These are phyloP conservation scores for Rhizoglyphus robini DNA, from an alignment of 1,140 invertebrate genomes.

Conservation along the genomic window DNA sequence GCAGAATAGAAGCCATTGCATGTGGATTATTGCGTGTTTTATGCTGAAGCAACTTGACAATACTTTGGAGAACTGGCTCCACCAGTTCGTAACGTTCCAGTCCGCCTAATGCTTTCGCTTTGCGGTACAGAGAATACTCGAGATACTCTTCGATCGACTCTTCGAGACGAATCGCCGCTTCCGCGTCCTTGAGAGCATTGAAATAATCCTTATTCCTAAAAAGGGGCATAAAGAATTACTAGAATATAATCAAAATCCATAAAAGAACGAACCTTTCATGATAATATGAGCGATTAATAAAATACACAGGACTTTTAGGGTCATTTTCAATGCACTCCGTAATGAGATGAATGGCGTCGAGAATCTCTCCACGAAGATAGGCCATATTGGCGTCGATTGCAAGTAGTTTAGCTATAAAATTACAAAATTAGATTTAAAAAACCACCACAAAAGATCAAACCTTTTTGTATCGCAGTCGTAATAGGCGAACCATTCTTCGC, in stretches of 20 bases:
- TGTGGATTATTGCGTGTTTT: not conserved
- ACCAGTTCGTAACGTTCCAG: not conserved
- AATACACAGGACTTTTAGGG: not conserved
- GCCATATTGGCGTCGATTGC: not conserved
- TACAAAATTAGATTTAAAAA: not conserved
- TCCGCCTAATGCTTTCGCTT: not conserved
- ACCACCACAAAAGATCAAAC: too few relatives aligned
- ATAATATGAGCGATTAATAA: slow-evolving; percentile 6
- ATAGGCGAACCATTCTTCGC: not conserved
- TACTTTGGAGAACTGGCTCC: not conserved
- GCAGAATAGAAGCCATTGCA: too few relatives aligned
- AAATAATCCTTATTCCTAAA: not conserved
- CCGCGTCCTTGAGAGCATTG: not conserved
- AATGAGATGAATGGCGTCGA: not conserved
- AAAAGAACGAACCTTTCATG: slow-evolving; percentile 1
- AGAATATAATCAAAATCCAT: not conserved
- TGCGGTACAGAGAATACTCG: not conserved
- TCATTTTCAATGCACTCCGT: not conserved
- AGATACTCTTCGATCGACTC: not conserved
- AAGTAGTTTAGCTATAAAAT: slow-evolving; percentile 4
- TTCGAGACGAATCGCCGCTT: not conserved
- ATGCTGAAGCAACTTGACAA: not conserved
- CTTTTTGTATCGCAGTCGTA: not conserved
- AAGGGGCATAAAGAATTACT: not conserved
- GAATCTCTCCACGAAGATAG: not conserved